Evolutionary conservation across 2,797 vertebrate genomes (phyloP).

Genomic region (Gymnocypris eckloni): DNA sequence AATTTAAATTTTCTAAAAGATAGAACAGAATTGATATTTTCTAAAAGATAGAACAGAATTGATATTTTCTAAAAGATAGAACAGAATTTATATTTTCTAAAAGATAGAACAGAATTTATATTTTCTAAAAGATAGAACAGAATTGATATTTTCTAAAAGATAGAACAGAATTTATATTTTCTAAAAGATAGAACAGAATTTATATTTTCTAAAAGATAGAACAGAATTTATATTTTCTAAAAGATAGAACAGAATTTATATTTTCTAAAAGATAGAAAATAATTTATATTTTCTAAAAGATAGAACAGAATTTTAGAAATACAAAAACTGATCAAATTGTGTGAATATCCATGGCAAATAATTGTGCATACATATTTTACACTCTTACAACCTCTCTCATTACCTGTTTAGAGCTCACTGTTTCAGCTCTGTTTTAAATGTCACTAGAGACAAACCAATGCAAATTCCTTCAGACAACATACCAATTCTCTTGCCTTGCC

Average conservation of each 20-base stretch:
- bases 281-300: neutral
- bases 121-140: no score
- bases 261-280: neutral
- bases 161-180: neutral
- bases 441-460: neutral
- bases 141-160: neutral
- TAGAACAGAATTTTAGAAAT: neutral
- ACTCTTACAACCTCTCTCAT: neutral
- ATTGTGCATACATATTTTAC: neutral
- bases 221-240: neutral
- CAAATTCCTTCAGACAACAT: constrained; percentile 16
- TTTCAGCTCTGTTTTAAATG: neutral
- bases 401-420: neutral
- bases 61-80: no score
- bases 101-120: neutral
- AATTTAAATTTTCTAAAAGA: neutral
- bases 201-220: neutral
- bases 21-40: no score
- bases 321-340: neutral
- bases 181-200: no score
- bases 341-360: neutral
- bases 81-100: neutral
- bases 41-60: neutral
- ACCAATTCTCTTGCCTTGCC: constrained; percentile 37
- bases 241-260: no score